Base-by-base conservation (phyloP, 2,797 vertebrate species). In the Erethizon dorsatum region DNA sequence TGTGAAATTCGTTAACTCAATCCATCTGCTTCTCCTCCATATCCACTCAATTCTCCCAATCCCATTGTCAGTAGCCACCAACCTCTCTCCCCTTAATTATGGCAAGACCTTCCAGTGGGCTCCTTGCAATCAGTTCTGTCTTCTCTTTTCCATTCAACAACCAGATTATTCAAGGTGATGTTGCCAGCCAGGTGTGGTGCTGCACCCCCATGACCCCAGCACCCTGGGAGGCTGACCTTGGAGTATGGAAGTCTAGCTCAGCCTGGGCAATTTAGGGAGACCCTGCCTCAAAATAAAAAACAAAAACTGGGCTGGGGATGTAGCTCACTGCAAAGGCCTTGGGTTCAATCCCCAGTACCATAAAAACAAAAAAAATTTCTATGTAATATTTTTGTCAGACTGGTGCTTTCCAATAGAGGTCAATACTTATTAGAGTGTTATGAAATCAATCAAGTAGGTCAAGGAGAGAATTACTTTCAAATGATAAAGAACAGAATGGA, bases 381-480 rank as follows among this genome's bases (percentile, higher is more conserved):
- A 78, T 83, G 37, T 45, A 61, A 50, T 91, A 86, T 31, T 94
- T 97, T 56, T 54, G 63, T 69, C 50, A 92, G 67, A 73, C 54
- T 47, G 83, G 50, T 75, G 56, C 50, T 89, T 95, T 93, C 83
- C 90, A 73, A 78, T 26, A 88, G 67, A 94, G 9, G 31, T 59
- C 33, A 56, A 65, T 79, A 79, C 31, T 71, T 14, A 54, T 56
- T 77, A 80, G 20, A 94, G 31, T 2, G 17, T 84, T 83, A 75
- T 54, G 37, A 92, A 92, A 77, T 88, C 59, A 88, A 47, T 9
- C 80, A 59, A 86, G 41, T 69, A 73, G 47, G 10, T 83, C n/a
- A 94, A 59, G 41, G 69, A 83, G 87, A 88, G 33, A 94, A 61
- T 79, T 78, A 90, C 77, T 88, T 94, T 90, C 47, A 87, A 91